These are phyloP conservation scores for Montipora foliosa DNA, from an alignment of 64 coral and sea anemone species.

Conservation along the genomic window DNA sequence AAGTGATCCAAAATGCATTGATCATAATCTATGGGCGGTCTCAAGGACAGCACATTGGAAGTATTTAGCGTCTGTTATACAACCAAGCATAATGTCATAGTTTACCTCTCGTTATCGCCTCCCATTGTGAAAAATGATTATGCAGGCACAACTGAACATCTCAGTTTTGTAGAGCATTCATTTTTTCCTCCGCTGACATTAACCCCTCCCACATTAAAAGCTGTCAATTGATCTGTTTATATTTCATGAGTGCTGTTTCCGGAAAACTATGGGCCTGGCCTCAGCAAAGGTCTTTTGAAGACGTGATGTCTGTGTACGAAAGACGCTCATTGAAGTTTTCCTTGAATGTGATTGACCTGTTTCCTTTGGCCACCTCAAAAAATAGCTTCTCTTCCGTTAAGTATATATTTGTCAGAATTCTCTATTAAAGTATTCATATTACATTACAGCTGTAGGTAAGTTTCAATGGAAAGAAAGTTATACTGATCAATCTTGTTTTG, in stretches of 20 bases:
- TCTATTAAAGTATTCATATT: neutral
- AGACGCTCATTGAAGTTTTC: neutral
- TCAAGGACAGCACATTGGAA: too few species aligned
- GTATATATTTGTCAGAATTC: neutral
- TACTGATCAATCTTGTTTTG: neutral
- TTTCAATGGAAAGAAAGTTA: neutral
- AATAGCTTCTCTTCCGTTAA: neutral
- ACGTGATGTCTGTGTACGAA: neutral
- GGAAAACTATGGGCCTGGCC: neutral
- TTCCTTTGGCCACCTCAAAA: neutral
- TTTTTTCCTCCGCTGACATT: neutral
- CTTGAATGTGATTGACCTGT: neutral
- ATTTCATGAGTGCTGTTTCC: neutral
- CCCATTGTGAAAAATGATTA: neutral
- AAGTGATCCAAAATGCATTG: neutral
- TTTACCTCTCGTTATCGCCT: too few species aligned
- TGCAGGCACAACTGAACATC: neutral
- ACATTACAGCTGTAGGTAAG: neutral
- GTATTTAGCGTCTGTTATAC: neutral
- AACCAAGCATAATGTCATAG: too few species aligned
- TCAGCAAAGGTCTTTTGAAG: neutral
- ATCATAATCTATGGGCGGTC: too few species aligned
- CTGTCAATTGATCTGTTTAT: slow-evolving; percentile 23
- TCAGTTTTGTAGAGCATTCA: neutral
- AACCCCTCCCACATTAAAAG: neutral